Evolutionary conservation across 2,113 vertebrate species (phyloP), one percentile per base, ranked within the genome.

Genomic region (Meles meles): DNA sequence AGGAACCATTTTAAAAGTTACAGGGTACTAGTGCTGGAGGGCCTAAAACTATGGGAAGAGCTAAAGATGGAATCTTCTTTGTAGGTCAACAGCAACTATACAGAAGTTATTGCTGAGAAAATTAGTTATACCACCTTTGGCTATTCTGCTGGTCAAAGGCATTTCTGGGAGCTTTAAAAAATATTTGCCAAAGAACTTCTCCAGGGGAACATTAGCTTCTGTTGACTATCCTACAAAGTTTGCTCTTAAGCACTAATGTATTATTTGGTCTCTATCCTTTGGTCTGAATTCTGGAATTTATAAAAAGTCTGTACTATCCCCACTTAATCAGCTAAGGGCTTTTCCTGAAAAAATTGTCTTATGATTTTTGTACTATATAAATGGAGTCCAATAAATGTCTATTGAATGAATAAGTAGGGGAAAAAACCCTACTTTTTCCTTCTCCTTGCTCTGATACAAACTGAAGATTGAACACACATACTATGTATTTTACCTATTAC

Each of bases 1-100:
- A 47, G 65, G 92, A 82, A 65, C 15, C 39, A 91, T 92, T 96
- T 94, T 67, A 97, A 95, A 96, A 96, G 80, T 93, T 84, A 87
- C 42, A 88, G 49, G 37, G 21, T 55, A 88, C 59, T 96, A 84
- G 57, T 55, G 34, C 96, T 72, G 27, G 84, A 91, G 77, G 52
- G 79, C n/a, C 61, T 67, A 49, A 97, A 88, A 88, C 65, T 74
- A 61, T n/a, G 49, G 47, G 55, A 94, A 92, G 47, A 92, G 90
- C 3, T 88, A 37, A 88, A 92, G 71, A 88, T 65, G 47, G 55
- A 94, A 69, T 93, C 6, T 10, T 94, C 61, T 92, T 77, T 90
- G 65, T 61, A 96, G 72, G 85, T n/a, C 47, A 83, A 85, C 17
- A 92, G 80, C 31, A 82, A 96, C n/a, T 23, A 29, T 83, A 29